Base-by-base conservation (phyloP, 2,888 invertebrate genomes). In the Dysmachus trigonus region DNA sequence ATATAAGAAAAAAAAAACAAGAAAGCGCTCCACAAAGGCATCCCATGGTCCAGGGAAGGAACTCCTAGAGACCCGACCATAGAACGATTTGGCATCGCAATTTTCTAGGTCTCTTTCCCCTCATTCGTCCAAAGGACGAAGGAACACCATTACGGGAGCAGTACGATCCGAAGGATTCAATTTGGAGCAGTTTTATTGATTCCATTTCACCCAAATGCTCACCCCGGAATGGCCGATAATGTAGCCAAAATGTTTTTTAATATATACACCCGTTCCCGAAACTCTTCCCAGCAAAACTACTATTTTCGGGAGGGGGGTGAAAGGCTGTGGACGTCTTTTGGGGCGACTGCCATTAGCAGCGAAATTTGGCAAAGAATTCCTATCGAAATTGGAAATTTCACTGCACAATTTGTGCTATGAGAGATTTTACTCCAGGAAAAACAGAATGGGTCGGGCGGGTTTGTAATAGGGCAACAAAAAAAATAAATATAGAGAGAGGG, bases 171-270 rank as follows among this genome's bases (percentile, higher is more conserved):
- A 82, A 62, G 82, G 82, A 82, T 82, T 82, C 82, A 82, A 82
- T 82, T 82, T 82, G 35, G 35, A 71, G 35, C 71, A 35, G 62
- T 82, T 82, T 82, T 82, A 82, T 82, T 82, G 82, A 82, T 82
- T 82, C 71, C 82, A 82, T 82, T 82, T 82, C 82, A 62, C 47
- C 31, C 82, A 82, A 82, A 82, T 82, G 82, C 82, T 82, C 71
- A 71, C 82, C 62, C 35, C 71, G 71, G 71, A 82, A 82, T 82
- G 82, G 82, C 82, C 82, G 82, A 82, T 82, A 82, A 82, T 82
- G 82, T 82, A 82, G 82, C 82, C 71, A 82, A 82, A 82, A 82
- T 82, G 82, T 82, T 82, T 82, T 82, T 82, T 82, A 82, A 82
- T 82, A 82, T 82, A 62, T 82, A 79, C 79, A 62, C 62, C 62